Base-by-base conservation (phyloP, 2,797 vertebrate species). In the Phalloptychus januarius region DNA sequence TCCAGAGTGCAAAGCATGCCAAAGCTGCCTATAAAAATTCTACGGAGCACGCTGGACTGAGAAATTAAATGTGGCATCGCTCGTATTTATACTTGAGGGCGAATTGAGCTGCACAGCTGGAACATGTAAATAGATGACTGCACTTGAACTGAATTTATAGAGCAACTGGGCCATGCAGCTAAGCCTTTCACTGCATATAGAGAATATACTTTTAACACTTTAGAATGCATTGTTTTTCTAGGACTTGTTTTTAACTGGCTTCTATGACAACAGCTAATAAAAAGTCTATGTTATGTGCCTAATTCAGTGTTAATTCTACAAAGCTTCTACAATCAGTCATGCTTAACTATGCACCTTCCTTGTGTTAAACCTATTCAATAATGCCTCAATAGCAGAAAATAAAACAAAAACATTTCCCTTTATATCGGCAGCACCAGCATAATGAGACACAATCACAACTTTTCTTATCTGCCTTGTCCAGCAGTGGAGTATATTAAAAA, bases 1-100 rank as follows among this genome's bases (percentile, higher is more conserved):
- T 89, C 86, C 85, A 91, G 93, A 95, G 93, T 94, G 92, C 92
- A 94, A 95, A 94, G 93, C 93, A 93, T 93, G 95, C 93, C 82
- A 93, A 50, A 95, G 91, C 93, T 92, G 94, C 93, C 93, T 89
- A 91, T 90, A 88, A 82, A 88, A 91, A 87, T 81, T 86, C 87
- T 91, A 89, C 63, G 74, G 83, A 92, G 87, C 89, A 91, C 87
- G 83, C 85, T 84, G 89, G 83, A 93, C 87, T 85, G 84, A 88
- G 83, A 80, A 88, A 81, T 81, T 92, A 71, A 80, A 86, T 85
- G 82, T 85, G 74, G 77, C 78, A 81, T 89, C 83, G 83, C 76
- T 85, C 79, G 84, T 63, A 76, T 85, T 83, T 81, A 80, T 73
- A 86, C 85, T 72, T 71, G 82, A 92, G 86, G 87, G 87, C 88